Conservation (phyloP, 2,888 invertebrate genomes). For the Cryptus viduatorius region DNA sequence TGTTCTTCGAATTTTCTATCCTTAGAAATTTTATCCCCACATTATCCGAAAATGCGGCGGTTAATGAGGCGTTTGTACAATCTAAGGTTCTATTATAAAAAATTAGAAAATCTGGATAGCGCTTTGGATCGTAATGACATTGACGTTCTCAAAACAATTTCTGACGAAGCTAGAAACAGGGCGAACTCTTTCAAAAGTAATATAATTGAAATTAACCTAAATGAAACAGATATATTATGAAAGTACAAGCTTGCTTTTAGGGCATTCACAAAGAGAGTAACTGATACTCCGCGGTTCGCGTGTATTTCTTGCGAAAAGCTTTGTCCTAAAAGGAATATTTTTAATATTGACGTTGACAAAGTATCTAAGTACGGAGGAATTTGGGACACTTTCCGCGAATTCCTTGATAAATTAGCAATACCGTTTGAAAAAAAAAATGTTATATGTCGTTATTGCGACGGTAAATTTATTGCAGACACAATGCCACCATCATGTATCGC, state of each 20-base stretch:
- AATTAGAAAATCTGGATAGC: neutral
- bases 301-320: constrained; percentile 69
- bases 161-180: constrained; percentile 35
- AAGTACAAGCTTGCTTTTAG: constrained; percentile 45
- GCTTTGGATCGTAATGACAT: constrained; percentile 8
- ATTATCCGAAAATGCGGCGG: constrained; percentile 45
- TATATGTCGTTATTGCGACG: neutral
- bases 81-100: constrained; percentile 14
- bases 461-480: constrained; percentile 66
- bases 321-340: constrained; percentile 55
- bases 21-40: constrained; percentile 50
- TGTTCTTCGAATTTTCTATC: constrained; percentile 53
- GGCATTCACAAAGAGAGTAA: constrained; percentile 50
- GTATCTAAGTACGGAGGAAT: constrained; percentile 2
- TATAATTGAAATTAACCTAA: constrained; percentile 37
- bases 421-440: too few relatives aligned
- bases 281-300: constrained; percentile 50
- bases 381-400: neutral
- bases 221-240: constrained; percentile 57
- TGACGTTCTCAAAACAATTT: neutral
- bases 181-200: constrained; percentile 29
- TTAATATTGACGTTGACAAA: neutral
- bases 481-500: constrained; percentile 74
- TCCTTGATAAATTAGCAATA: too few relatives aligned
- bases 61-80: constrained; percentile 44